Conservation (phyloP, 2,888 invertebrate species). For the Trimorus sp. region DNA sequence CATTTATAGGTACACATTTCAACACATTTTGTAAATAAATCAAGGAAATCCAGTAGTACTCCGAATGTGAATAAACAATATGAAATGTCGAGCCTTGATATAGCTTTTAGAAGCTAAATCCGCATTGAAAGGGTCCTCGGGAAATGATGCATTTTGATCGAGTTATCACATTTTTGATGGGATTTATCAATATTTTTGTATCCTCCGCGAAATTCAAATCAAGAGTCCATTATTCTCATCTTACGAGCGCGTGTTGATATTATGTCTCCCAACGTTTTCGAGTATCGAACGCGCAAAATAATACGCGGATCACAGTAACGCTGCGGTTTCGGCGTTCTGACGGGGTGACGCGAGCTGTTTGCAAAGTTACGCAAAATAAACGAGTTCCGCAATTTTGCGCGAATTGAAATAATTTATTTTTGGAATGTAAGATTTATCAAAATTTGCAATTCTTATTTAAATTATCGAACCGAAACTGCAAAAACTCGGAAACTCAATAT, state of each 20-base stretch:
- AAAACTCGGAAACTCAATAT: no score
- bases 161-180: constrained; percentile 30
- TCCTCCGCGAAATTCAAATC: constrained; percentile 37
- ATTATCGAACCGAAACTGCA: no score
- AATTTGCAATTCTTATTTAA: no score
- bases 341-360: constrained; percentile 1
- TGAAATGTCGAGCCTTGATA: no score
- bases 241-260: constrained; percentile 37
- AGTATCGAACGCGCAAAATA: constrained; percentile 16
- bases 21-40: no score
- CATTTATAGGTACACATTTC: no score
- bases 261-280: constrained; percentile 18
- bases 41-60: no score
- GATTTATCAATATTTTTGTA: constrained; percentile 32
- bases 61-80: no score
- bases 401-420: no score
- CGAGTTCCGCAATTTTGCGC: not conserved
- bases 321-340: not conserved
- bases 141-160: constrained; percentile 40
- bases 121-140: constrained; percentile 12
- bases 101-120: not conserved
- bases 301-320: constrained; percentile 20
- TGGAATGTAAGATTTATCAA: no score
- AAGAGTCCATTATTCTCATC: constrained; percentile 38
- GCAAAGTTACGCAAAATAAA: constrained; percentile 14